Evolutionary conservation across 2,113 vertebrate species (phyloP).

Genomic region (Cercocebus atys): DNA sequence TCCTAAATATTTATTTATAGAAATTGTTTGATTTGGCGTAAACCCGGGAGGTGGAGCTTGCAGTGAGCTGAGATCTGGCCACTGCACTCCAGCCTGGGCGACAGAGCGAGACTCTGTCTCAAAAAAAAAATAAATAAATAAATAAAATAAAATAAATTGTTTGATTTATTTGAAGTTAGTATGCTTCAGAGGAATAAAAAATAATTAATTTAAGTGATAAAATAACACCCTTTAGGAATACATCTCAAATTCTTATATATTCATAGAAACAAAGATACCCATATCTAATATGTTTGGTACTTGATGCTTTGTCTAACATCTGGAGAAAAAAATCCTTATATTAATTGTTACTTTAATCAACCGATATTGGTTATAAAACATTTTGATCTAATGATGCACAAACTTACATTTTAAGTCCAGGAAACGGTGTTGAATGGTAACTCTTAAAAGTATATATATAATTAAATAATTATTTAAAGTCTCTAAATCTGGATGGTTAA

Average conservation of each 20-base stretch:
- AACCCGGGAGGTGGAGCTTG: too few species aligned
- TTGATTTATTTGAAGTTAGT: background rate
- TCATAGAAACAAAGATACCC: background rate
- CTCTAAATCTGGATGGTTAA: background rate
- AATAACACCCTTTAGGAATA: background rate
- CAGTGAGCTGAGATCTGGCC: too few species aligned
- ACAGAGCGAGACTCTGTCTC: too few species aligned
- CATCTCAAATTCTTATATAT: background rate
- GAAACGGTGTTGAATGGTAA: background rate
- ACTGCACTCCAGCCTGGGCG: too few species aligned
- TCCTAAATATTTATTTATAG: background rate
- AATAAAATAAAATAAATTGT: too few species aligned
- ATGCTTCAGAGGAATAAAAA: background rate
- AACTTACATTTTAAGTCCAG: background rate
- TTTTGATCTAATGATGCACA: background rate
- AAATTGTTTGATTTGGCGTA: background rate
- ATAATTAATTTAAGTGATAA: background rate
- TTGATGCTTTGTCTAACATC: background rate
- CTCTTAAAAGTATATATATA: background rate
- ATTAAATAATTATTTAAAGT: background rate
- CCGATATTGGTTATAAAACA: background rate
- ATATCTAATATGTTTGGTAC: background rate
- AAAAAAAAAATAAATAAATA: too few species aligned
- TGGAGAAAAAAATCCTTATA: background rate
- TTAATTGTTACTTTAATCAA: background rate